Conservation (phyloP, 2,797 vertebrate species). For the Adelosebastes latens region DNA sequence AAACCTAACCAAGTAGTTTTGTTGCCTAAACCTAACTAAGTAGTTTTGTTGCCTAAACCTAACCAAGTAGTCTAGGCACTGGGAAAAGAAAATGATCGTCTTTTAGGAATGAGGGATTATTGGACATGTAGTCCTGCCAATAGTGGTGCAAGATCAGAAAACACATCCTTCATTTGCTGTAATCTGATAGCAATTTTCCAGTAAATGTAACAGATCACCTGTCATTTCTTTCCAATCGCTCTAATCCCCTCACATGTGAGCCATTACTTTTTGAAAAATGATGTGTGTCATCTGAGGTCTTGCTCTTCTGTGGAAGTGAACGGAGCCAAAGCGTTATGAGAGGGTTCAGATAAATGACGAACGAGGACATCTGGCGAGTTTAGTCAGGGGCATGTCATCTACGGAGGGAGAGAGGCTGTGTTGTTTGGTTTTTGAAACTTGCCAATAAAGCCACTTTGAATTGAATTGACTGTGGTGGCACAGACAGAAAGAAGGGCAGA, state of each 20-base stretch:
- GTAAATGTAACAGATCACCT: constrained; percentile 33
- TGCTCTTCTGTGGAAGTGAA: not conserved
- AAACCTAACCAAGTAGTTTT: too few species aligned
- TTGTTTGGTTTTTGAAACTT: too few species aligned
- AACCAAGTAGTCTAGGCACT: too few species aligned
- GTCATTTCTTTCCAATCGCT: constrained; percentile 10
- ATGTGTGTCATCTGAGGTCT: constrained; percentile 41
- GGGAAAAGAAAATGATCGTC: too few species aligned
- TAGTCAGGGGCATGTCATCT: constrained; percentile 30
- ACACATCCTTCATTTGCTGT: not conserved
- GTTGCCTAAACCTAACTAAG: too few species aligned
- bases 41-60: too few species aligned
- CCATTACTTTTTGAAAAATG: constrained; percentile 37
- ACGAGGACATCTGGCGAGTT: constrained; percentile 53
- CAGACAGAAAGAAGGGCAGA: not conserved
- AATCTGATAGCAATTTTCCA: constrained; percentile 16
- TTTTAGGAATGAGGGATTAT: not conserved
- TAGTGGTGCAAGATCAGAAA: too few species aligned
- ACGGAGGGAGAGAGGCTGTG: not conserved
- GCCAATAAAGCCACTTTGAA: too few species aligned
- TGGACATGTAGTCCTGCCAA: not conserved
- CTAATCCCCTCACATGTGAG: constrained; percentile 51
- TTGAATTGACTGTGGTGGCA: not conserved
- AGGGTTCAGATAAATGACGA: constrained; percentile 44
- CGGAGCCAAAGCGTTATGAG: constrained; percentile 24